Evolutionary conservation across 2,797 vertebrate genomes (phyloP).

Genomic region (Amblyopsis hoosieri): DNA sequence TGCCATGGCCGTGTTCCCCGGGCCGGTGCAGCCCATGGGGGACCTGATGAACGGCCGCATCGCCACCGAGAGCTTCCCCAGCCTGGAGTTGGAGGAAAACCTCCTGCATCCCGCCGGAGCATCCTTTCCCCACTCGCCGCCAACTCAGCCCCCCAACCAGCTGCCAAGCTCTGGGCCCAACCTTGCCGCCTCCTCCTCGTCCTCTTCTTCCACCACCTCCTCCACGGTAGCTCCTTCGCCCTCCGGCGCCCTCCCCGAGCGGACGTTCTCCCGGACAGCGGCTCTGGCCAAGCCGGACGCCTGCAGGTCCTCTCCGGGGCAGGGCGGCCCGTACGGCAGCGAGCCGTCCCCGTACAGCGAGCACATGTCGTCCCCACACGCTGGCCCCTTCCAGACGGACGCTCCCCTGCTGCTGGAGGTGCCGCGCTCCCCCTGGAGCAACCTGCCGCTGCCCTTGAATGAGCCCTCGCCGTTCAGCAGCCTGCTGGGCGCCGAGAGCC

Average conservation of each 20-base stretch:
- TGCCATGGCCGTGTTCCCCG: conserved; percentile 88
- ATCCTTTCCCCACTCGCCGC: conserved; percentile 87
- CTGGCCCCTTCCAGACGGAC: conserved; percentile 89
- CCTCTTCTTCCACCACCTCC: conserved; percentile 42
- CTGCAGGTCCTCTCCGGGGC: conserved; percentile 84
- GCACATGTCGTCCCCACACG: conserved; percentile 92
- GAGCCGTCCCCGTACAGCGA: conserved; percentile 97
- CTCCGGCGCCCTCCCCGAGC: conserved; percentile 82
- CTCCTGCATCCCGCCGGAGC: conserved; percentile 90
- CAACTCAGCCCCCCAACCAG: conserved; percentile 82
- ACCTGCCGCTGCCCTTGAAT: conserved; percentile 87
- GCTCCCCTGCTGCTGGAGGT: conserved; percentile 93
- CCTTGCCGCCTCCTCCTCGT: conserved; percentile 52
- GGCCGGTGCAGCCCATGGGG: conserved; percentile 88
- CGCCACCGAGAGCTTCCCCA: conserved; percentile 89
- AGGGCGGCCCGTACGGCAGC: conserved; percentile 93
- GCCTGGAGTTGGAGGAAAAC: conserved; percentile 95
- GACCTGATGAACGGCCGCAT: conserved; percentile 93
- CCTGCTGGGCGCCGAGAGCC: conserved; percentile 91
- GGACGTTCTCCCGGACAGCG: conserved; percentile 89
- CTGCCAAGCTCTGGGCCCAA: conserved; percentile 68
- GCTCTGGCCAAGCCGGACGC: conserved; percentile 90
- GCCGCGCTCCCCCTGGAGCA: conserved; percentile 93
- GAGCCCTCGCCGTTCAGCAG: conserved; percentile 92
- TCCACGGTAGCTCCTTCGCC: conserved; percentile 61